Conservation (phyloP, 1,140 invertebrate species). For the Drosophila cardini region DNA sequence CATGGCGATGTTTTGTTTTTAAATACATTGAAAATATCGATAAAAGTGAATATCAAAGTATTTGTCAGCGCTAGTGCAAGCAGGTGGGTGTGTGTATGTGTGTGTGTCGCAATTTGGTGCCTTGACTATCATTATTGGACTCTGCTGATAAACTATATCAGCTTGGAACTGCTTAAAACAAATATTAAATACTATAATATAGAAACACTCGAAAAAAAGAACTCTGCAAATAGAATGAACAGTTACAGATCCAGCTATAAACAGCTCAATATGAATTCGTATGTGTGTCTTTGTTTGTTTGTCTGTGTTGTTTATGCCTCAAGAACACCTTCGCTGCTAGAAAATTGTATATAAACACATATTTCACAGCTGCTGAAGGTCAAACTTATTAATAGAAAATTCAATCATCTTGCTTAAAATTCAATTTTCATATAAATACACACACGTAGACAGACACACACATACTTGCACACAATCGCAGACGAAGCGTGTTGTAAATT, state of each 20-base stretch:
- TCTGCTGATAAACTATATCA: constrained; percentile 47
- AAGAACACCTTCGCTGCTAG: constrained; percentile 54
- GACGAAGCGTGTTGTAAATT: constrained; percentile 51
- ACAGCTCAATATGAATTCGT: constrained; percentile 9
- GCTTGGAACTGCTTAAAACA: constrained; percentile 31
- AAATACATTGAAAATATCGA: too few relatives aligned
- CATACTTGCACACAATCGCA: not conserved
- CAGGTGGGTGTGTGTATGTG: constrained; percentile 13
- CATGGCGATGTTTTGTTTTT: too few relatives aligned
- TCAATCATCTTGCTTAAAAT: constrained; percentile 77
- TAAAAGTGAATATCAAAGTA: too few relatives aligned
- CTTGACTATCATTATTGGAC: constrained; percentile 22
- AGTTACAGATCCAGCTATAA: constrained; percentile 33
- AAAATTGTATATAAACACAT: constrained; percentile 33
- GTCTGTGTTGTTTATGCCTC: constrained; percentile 49
- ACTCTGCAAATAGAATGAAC: constrained; percentile 17
- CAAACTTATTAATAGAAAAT: constrained; percentile 82
- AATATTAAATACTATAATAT: constrained; percentile 30
- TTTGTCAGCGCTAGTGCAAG: not conserved
- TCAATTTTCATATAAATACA: constrained; percentile 68
- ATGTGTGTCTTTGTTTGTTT: constrained; percentile 36
- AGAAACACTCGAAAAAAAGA: constrained; percentile 20
- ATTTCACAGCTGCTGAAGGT: constrained; percentile 68
- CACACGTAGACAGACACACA: constrained; percentile 24
- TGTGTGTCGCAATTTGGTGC: constrained; percentile 18